Conservation (phyloP, 2,888 invertebrate genomes). For the Frankliniella intonsa region DNA sequence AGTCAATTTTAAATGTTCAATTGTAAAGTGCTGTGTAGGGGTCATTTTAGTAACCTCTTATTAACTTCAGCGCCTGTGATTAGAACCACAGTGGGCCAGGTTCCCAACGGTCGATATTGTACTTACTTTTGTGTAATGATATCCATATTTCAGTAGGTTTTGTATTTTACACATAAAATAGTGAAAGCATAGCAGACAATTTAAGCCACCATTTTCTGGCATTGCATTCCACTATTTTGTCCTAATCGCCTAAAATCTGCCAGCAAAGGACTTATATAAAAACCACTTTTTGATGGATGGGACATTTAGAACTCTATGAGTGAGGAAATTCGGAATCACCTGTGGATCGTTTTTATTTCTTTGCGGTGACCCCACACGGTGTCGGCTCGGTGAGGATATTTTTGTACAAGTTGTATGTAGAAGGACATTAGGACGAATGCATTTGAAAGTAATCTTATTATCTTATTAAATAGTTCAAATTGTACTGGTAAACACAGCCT, state of each 20-base stretch:
- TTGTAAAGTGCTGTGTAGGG: conserved; percentile 3
- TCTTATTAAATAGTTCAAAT: conserved; percentile 27
- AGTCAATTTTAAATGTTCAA: conserved; percentile 22
- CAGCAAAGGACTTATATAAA: neutral
- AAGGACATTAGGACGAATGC: conserved; percentile 17
- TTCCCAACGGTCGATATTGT: conserved; percentile 9
- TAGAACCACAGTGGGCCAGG: neutral
- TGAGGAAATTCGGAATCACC: neutral
- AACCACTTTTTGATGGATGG: neutral
- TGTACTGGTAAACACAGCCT: neutral
- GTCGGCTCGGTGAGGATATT: conserved; percentile 19
- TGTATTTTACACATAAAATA: conserved; percentile 27
- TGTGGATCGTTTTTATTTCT: conserved; percentile 8
- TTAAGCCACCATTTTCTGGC: neutral
- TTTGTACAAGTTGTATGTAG: conserved; percentile 22
- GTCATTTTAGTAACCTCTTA: neutral
- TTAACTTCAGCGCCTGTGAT: neutral
- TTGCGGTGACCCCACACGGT: conserved; percentile 2
- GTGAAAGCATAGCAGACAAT: conserved; percentile 4
- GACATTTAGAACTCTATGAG: neutral
- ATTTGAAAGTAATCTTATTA: conserved; percentile 25
- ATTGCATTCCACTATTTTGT: conserved; percentile 7
- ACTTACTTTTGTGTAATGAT: conserved; percentile 21
- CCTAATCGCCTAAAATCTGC: neutral
- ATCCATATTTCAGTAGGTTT: conserved; percentile 14